Evolutionary conservation across 2,113 vertebrate genomes (phyloP).

Genomic region (Tetraodon nigroviridis): DNA sequence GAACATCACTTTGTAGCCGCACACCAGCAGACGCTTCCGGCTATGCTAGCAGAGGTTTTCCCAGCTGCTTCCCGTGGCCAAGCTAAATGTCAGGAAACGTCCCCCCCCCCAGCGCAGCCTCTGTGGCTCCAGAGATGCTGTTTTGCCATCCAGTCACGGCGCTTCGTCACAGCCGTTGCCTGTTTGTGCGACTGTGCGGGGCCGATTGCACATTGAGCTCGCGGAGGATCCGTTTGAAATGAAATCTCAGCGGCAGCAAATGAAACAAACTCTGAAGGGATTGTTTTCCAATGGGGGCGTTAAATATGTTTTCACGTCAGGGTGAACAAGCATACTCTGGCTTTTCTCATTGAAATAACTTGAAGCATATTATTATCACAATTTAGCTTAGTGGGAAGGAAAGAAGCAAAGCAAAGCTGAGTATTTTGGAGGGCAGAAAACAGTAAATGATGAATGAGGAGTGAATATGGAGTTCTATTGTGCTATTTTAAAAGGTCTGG

Average conservation of each 20-base stretch:
- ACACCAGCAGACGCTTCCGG: slow-evolving; percentile 43
- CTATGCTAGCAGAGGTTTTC: slow-evolving; percentile 39
- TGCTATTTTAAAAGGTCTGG: slow-evolving; percentile 28
- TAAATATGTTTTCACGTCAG: background rate
- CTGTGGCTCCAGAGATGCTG: slow-evolving; percentile 38
- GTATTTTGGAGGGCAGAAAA: no score
- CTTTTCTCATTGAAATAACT: slow-evolving; percentile 52
- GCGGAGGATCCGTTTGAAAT: slow-evolving; percentile 55
- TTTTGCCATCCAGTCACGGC: slow-evolving; percentile 33
- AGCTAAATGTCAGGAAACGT: slow-evolving; percentile 56
- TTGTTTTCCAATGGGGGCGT: slow-evolving; percentile 33
- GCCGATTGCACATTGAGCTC: slow-evolving; percentile 50
- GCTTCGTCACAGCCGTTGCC: slow-evolving; percentile 47
- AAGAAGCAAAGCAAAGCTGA: slow-evolving; percentile 9
- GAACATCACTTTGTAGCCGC: slow-evolving; percentile 53
- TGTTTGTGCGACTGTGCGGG: slow-evolving; percentile 41
- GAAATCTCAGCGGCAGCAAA: slow-evolving; percentile 56
- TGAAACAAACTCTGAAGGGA: slow-evolving; percentile 48
- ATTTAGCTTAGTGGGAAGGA: no score
- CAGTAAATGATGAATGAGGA: background rate
- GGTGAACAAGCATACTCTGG: background rate
- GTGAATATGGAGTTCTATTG: no score
- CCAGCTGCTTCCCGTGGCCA: slow-evolving; percentile 47
- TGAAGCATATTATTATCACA: slow-evolving; percentile 38
- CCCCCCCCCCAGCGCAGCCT: slow-evolving; percentile 41